Conservation (phyloP, 2,113 vertebrate genomes). For the Salvelinus fontinalis region DNA sequence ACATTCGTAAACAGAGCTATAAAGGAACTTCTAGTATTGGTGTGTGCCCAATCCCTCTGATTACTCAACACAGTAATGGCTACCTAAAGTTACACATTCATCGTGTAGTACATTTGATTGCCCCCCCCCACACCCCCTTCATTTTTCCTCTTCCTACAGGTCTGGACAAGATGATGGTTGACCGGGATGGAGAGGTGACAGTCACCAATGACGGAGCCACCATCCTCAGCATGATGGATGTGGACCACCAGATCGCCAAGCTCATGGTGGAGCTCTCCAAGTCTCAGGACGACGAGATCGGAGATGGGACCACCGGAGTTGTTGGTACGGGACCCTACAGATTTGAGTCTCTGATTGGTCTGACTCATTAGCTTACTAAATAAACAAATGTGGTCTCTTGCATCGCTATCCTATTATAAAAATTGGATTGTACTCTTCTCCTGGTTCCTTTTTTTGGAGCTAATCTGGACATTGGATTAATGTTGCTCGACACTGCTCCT, state of each 20-base stretch:
- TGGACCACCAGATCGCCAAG: conserved; percentile 97
- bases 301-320: conserved; percentile 97
- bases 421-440: too few relatives aligned
- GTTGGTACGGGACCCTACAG: conserved; percentile 80
- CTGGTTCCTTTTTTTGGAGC: too few relatives aligned
- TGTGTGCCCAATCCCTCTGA: background rate
- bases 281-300: conserved; percentile 98
- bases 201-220: conserved; percentile 98
- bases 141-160: conserved; percentile 64
- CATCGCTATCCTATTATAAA: too few relatives aligned
- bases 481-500: too few relatives aligned
- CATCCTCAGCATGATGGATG: conserved; percentile 97
- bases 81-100: background rate
- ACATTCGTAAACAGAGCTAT: too few relatives aligned
- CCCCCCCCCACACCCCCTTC: too few relatives aligned
- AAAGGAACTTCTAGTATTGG: background rate
- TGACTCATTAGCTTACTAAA: background rate
- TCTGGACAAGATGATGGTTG: conserved; percentile 99
- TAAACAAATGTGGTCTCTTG: too few relatives aligned
- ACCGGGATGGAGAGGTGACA: conserved; percentile 95
- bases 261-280: conserved; percentile 99
- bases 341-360: background rate
- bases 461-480: too few relatives aligned
- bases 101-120: too few relatives aligned
- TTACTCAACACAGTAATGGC: background rate